Base-by-base conservation (phyloP, 2,113 vertebrate genomes). In the Xiphophorus maculatus region DNA sequence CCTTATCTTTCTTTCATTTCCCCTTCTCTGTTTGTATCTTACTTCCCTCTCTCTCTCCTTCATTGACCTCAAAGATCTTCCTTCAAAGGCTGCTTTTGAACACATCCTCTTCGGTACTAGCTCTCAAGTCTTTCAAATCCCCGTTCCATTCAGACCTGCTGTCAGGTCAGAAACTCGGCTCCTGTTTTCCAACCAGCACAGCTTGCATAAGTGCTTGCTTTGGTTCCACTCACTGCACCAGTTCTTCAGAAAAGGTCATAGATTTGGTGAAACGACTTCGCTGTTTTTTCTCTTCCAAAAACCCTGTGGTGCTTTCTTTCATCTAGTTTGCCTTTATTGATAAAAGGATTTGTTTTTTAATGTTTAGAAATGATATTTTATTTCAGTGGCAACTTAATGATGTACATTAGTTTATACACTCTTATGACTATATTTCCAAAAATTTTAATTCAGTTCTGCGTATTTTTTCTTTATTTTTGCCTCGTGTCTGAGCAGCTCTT, bases 151-250 rank as follows among this genome's bases (percentile, higher is more conserved):
- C 69, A 89, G 66, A 80, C 61, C 70, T 70, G 67, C 61, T 66
- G 71, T 68, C 81, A 77, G 75, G 74, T 82, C 82, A 77, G 70
- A 85, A 79, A 80, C 82, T 77, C 63, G 73, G 63, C 74, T 81
- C 63, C 62, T 54, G 4, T 89, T 74, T 76, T 75, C 35, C 27
- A 63, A 71, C 69, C 54, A 1, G 17, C 54, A 28, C 28, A 63
- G 35, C 63, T 74, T 65, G n/a, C 62, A 68, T 30, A 32, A 73
- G 77, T 80, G 64, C 84, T 84, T 87, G 61, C 77, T 83, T 68
- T 54, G 8, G 48, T 73, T 78, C 4, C 22, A 73, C 63, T 81
- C 62, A 69, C 62, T 78, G 37, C 44, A 30, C 40, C 75, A 54
- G 70, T 74, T 7, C 30, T 54, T 30, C 14, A 67, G 44, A 75